Conservation (phyloP, 2,113 vertebrate genomes). For the Tragelaphus strepsiceros region DNA sequence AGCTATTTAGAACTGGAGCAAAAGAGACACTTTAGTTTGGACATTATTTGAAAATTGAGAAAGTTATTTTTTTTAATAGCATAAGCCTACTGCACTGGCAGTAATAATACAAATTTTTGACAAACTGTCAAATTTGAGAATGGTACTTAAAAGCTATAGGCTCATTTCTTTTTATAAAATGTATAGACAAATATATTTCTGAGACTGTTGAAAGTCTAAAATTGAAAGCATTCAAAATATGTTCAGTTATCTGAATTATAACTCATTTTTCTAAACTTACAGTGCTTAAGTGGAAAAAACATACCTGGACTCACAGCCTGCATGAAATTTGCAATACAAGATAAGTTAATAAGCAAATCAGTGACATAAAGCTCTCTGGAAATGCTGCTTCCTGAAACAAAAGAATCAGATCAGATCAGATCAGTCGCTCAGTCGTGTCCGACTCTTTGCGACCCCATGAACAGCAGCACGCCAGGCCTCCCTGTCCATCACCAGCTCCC, state of each 20-base stretch:
- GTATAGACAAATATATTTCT: constrained; percentile 1
- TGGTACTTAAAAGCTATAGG: background rate
- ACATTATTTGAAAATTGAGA: background rate
- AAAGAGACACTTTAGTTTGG: background rate
- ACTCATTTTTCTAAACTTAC: background rate
- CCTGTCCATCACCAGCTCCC: no score
- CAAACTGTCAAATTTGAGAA: background rate
- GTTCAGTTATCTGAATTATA: background rate
- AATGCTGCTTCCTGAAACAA: background rate
- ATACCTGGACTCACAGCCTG: background rate
- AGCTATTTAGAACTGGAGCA: background rate
- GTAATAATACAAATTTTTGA: background rate
- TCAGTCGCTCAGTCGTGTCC: no score
- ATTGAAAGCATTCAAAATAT: constrained; percentile 1
- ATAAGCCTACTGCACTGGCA: background rate
- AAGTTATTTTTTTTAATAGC: background rate
- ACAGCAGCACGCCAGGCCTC: no score
- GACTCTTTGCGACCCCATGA: no score
- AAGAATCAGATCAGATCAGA: no score
- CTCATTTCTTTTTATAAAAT: constrained; percentile 42
- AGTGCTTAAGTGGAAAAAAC: background rate
- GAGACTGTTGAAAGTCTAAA: constrained; percentile 18
- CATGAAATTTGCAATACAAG: constrained; percentile 37
- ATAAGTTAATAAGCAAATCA: constrained; percentile 33
- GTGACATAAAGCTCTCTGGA: background rate